Base-by-base conservation (phyloP, 2,797 vertebrate genomes). In the Pygocentrus nattereri region DNA sequence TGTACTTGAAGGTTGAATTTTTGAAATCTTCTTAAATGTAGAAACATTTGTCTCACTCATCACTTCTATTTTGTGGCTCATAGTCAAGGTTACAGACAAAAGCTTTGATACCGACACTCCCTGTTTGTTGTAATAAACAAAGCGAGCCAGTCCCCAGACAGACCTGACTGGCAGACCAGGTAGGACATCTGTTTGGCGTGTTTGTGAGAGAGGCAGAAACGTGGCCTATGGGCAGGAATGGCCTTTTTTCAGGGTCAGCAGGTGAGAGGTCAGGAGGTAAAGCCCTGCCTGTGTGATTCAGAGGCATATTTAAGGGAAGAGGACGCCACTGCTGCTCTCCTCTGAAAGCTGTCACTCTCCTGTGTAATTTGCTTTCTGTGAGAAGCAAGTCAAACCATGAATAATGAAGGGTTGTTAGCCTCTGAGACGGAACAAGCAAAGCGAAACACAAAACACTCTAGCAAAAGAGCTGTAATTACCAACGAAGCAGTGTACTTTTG, bases 331-430 rank as follows among this genome's bases (percentile, higher is more conserved):
- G 79, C 78, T 88, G 87, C 91, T 89, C 87, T 92, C 90, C 87
- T 90, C 91, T 93, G 94, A 95, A 92, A 93, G 91, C 93, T 95
- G 93, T 94, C 95, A 93, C 91, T 95, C 92, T 91, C 81, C 80
- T 91, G 80, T 88, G 78, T 87, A 87, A 88, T 87, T 87, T 88
- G 56, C 85, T 84, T 74, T 78, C 83, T 79, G 81, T 75, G 80
- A 85, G 78, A 83, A 85, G 75, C 64, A 61, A 83, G 76, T 94
- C 93, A 92, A 92, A 90, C 91, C 90, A 91, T 95, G 92, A 94
- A 94, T 95, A 95, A 95, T 95, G 92, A 94, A 92, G 86, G 93
- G 93, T 95, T 95, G 94, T 95, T 94, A 94, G 91, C 91, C 91
- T 93, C 93, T 90, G 92, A 94, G 91, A 95, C 92, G 89, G 93